Evolutionary conservation across 2,888 invertebrate species (phyloP).

Genomic region (Hedya salicella): DNA sequence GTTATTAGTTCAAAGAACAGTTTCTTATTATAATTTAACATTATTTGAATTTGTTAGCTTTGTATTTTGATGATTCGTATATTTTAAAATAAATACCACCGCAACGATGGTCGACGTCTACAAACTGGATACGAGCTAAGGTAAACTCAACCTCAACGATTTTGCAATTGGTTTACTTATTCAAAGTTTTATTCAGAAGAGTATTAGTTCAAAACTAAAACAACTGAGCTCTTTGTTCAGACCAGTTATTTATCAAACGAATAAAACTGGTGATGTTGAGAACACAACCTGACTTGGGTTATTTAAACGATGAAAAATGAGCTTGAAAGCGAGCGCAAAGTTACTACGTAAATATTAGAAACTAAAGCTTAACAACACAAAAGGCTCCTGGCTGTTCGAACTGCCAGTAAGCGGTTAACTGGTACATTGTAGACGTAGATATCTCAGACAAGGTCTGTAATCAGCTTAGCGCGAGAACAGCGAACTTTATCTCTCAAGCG

Average conservation of each 20-base stretch:
- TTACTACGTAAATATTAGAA: conserved; percentile 22
- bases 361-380: conserved; percentile 21
- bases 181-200: conserved; percentile 30
- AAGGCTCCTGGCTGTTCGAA: conserved; percentile 27
- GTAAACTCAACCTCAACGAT: conserved; percentile 16
- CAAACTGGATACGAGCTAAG: conserved; percentile 10
- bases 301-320: neutral
- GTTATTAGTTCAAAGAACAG: too few relatives aligned
- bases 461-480: conserved; percentile 69
- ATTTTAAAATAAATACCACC: neutral
- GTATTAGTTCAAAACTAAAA: neutral
- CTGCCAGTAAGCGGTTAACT: conserved; percentile 38
- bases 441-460: conserved; percentile 60
- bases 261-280: neutral
- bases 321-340: neutral
- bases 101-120: neutral
- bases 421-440: conserved; percentile 35
- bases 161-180: conserved; percentile 21
- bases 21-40: too few relatives aligned
- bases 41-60: conserved; percentile 11
- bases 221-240: neutral
- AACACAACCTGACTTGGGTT: neutral
- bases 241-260: neutral
- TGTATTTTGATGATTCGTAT: neutral
- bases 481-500: conserved; percentile 64